These are phyloP conservation scores for Caradrina kadenii DNA, from an alignment of 2,888 invertebrate genomes.

Conservation along the genomic window DNA sequence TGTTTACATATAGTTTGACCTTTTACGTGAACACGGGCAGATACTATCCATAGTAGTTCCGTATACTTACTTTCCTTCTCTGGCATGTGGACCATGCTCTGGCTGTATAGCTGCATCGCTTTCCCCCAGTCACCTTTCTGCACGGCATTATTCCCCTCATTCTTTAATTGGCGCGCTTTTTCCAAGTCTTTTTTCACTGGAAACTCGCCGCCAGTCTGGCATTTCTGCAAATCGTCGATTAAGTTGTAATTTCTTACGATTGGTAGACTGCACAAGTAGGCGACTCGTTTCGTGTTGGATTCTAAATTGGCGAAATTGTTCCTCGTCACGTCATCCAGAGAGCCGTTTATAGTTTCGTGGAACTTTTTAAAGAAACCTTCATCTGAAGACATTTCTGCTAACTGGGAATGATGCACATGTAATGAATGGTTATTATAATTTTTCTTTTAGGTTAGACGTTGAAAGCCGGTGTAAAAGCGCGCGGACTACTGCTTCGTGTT, in stretches of 20 bases:
- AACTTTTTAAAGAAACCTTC: slow-evolving; percentile 92
- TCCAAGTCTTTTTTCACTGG: slow-evolving; percentile 90
- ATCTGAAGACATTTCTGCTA: slow-evolving; percentile 79
- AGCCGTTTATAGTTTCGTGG: slow-evolving; percentile 90
- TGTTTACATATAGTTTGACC: slow-evolving; percentile 56
- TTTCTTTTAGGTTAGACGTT: slow-evolving; percentile 74
- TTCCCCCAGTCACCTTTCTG: slow-evolving; percentile 92
- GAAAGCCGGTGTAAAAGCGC: slow-evolving; percentile 75
- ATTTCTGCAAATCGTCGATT: slow-evolving; percentile 81
- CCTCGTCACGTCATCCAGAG: slow-evolving; percentile 90
- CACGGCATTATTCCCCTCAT: slow-evolving; percentile 93
- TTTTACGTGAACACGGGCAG: slow-evolving; percentile 50
- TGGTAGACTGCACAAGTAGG: slow-evolving; percentile 90
- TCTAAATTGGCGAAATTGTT: slow-evolving; percentile 92
- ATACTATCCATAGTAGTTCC: neutral
- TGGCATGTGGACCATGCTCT: slow-evolving; percentile 92
- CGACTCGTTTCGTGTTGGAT: slow-evolving; percentile 92
- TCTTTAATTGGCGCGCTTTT: slow-evolving; percentile 92
- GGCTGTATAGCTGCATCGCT: slow-evolving; percentile 93
- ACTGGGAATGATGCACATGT: slow-evolving; percentile 59
- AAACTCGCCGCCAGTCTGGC: slow-evolving; percentile 77
- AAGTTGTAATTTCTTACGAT: slow-evolving; percentile 87
- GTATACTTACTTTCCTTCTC: slow-evolving; percentile 92
- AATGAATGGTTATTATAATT: slow-evolving; percentile 55
- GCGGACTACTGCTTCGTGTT: slow-evolving; percentile 72